A percentile compares a stretch with the other conserved stretches of the same genome.
phyloP scores from a whole-genome alignment of 1,140 invertebrate species.

The Monomorium pharaonis region DNA sequence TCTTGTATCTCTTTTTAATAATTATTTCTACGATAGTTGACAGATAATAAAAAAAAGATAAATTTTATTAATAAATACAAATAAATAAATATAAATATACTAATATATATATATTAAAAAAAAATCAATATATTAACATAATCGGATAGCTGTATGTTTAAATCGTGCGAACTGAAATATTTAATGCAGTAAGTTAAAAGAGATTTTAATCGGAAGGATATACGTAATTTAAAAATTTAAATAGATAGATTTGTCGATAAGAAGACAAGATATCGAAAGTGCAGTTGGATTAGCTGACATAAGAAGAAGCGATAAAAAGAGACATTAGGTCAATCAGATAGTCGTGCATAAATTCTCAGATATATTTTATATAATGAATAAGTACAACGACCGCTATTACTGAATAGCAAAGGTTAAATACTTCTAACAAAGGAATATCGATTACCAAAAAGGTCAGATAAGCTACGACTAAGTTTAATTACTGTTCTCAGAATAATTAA shows the following conservation, averaged over 20 bases:
- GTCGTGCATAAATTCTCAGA: neutral
- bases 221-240: neutral
- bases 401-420: constrained; percentile 7
- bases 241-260: neutral
- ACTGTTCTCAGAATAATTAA: constrained; percentile 37
- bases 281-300: neutral
- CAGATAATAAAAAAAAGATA: neutral
- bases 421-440: constrained; percentile 15
- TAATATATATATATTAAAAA: too few relatives aligned
- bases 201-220: neutral
- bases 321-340: neutral
- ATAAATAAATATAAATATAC: neutral
- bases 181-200: too few relatives aligned
- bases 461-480: constrained; percentile 44
- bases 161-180: neutral
- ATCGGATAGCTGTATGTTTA: neutral
- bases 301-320: neutral
- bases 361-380: neutral
- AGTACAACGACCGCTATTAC: neutral
- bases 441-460: constrained; percentile 29
- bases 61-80: neutral
- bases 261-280: neutral
- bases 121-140: neutral
- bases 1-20: neutral
- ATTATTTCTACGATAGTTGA: neutral